phyloP scores from a whole-genome alignment of 2,113 vertebrate species.

The Hiodon alosoides region DNA sequence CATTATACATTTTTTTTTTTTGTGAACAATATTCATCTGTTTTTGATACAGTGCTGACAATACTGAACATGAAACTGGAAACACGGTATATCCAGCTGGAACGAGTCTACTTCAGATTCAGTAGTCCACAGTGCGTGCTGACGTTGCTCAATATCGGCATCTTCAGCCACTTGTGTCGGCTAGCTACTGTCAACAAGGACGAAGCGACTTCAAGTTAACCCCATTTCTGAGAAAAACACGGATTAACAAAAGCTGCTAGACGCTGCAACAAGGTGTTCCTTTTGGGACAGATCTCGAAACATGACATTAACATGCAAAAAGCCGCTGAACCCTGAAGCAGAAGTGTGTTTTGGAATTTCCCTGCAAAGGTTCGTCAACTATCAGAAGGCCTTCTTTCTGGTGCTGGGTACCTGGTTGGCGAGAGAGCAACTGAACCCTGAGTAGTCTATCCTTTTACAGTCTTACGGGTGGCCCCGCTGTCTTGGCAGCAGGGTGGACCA shows the following conservation, averaged over 20 bases:
- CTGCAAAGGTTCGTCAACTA: neutral
- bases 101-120: too few relatives aligned
- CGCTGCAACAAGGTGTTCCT: neutral
- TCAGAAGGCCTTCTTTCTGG: too few relatives aligned
- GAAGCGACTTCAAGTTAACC: neutral
- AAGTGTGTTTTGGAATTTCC: neutral
- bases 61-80: too few relatives aligned
- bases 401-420: too few relatives aligned
- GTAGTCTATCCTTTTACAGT: neutral
- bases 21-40: too few relatives aligned
- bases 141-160: neutral
- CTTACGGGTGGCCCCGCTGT: neutral
- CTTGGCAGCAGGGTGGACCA: neutral
- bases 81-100: too few relatives aligned
- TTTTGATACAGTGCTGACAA: too few relatives aligned
- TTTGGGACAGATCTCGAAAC: neutral
- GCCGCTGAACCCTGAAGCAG: neutral
- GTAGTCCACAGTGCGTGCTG: neutral
- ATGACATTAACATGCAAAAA: neutral
- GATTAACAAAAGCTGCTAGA: neutral
- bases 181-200: neutral
- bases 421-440: too few relatives aligned
- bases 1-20: too few relatives aligned
- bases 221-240: neutral
- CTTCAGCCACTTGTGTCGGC: conserved; percentile 1